A percentile compares a stretch with the other conserved stretches of the same genome.
phyloP scores from a whole-genome alignment of 2,888 invertebrate genomes.

The Cataglyphis albicans region DNA sequence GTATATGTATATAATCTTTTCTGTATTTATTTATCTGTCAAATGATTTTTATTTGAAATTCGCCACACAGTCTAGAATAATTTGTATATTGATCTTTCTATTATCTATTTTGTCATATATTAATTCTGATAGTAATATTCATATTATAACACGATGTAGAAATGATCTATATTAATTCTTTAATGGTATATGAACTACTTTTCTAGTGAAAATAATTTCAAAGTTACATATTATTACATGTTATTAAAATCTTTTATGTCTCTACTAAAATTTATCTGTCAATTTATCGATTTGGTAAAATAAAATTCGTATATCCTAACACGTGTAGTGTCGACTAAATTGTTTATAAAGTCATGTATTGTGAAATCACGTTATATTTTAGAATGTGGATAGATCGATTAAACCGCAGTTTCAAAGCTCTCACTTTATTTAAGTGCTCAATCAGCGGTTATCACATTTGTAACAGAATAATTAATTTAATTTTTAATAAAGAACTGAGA shows the following conservation, averaged over 20 bases:
- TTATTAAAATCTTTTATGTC: background rate
- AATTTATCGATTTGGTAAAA: background rate
- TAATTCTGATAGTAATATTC: background rate
- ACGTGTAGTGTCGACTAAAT: background rate
- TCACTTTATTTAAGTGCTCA: background rate
- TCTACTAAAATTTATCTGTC: background rate
- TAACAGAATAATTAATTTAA: slow-evolving; percentile 14
- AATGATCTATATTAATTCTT: background rate
- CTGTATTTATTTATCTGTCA: background rate
- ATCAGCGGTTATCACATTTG: background rate
- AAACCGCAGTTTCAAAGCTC: background rate
- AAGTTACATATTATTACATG: background rate
- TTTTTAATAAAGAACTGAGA: background rate
- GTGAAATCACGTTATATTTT: background rate
- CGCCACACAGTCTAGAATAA: background rate
- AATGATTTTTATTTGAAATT: background rate
- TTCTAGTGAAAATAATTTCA: background rate
- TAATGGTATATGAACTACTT: background rate
- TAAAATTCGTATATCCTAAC: background rate
- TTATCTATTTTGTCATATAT: background rate
- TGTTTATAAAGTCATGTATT: background rate
- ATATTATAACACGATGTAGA: too few relatives aligned
- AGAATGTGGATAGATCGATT: background rate
- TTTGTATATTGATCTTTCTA: background rate
- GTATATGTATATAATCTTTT: background rate